Percentiles rank a stretch among this genome's conserved stretches.
Conservation (phyloP, 2,113 vertebrate genomes). For the Abramis brama region DNA sequence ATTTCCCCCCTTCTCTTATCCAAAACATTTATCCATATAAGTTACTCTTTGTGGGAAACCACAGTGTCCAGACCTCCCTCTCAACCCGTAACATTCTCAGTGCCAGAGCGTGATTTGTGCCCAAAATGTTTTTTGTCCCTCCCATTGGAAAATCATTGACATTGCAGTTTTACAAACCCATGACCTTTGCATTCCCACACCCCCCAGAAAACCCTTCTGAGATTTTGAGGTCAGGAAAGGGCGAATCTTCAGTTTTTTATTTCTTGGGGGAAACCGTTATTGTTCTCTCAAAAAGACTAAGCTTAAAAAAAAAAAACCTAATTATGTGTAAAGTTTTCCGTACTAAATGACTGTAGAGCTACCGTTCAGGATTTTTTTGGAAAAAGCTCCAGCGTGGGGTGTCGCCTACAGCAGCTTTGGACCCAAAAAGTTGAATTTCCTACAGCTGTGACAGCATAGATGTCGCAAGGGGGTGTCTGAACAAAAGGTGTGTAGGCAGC, state of each 20-base stretch:
- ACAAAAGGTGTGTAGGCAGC: slow-evolving; percentile 77
- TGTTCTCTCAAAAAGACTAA: slow-evolving; percentile 44
- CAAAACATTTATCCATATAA: slow-evolving; percentile 63
- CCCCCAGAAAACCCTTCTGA: slow-evolving; percentile 65
- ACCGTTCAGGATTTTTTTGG: not conserved
- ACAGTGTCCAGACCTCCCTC: slow-evolving; percentile 51
- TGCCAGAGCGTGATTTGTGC: slow-evolving; percentile 56
- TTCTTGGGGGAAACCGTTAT: slow-evolving; percentile 65
- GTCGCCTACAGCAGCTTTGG: slow-evolving; percentile 11
- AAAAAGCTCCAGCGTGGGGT: slow-evolving; percentile 8
- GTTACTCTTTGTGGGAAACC: slow-evolving; percentile 52
- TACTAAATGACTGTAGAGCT: not conserved
- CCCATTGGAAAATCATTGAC: slow-evolving; percentile 71
- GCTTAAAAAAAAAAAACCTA: not conserved
- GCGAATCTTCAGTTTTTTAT: slow-evolving; percentile 64
- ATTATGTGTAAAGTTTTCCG: not conserved
- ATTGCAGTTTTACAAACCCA: slow-evolving; percentile 71
- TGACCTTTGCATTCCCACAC: slow-evolving; percentile 73
- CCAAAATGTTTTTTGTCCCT: slow-evolving; percentile 46
- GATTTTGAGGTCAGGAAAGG: slow-evolving; percentile 75
- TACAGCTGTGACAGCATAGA: slow-evolving; percentile 55
- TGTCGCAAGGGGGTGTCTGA: slow-evolving; percentile 55
- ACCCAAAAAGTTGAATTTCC: slow-evolving; percentile 25
- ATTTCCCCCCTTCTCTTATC: not conserved
- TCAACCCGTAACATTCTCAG: slow-evolving; percentile 51